Evolutionary conservation across 2,113 vertebrate species (phyloP), one percentile per base, ranked within the genome.

Genomic region (Zapornia atra): DNA sequence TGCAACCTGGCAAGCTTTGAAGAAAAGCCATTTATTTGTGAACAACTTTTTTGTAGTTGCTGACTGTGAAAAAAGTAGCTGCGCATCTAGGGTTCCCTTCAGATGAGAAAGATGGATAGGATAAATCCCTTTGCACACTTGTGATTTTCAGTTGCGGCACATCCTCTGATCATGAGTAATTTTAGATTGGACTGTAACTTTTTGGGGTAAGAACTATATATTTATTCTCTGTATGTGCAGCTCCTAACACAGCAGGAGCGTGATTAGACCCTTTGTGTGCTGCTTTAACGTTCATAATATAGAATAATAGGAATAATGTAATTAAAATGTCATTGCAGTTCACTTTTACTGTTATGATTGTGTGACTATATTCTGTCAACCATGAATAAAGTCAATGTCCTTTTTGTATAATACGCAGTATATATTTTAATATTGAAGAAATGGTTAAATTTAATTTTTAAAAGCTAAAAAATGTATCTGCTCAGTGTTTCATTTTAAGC

Each of bases 371-470:
- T 15, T 94, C 80, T 96, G 63, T 95, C 91, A 96, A 82, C 56
- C 76, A 20, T 93, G 82, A 88, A 90, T 69, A 86, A 93, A 85
- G 81, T 60, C 44, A 57, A 90, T 63, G 76, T 90, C 22, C 46
- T 90, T 92, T 81, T 92, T 96, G 93, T 96, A 85, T 80, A 88
- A 89, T 69, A 95, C 40, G 82, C 59, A 90, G 90, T 91, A 86
- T 91, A 86, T 77, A 89, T 96, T 96, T 97, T 93, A 68, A 90
- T 96, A 93, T 77, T 88, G 87, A 91, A 94, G 69, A 77, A 69
- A 79, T 4, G 68, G 76, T 96, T 94, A 70, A 66, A 44, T 92
- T 87, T 73, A 61, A 51, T 82, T 95, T 96, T 94, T 77, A 38
- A 88, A 82, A 64, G 29, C 25, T 46, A 46, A 46, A 75, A 64